Conservation (phyloP, 2,888 invertebrate genomes). For the Eupithecia exiguata region DNA sequence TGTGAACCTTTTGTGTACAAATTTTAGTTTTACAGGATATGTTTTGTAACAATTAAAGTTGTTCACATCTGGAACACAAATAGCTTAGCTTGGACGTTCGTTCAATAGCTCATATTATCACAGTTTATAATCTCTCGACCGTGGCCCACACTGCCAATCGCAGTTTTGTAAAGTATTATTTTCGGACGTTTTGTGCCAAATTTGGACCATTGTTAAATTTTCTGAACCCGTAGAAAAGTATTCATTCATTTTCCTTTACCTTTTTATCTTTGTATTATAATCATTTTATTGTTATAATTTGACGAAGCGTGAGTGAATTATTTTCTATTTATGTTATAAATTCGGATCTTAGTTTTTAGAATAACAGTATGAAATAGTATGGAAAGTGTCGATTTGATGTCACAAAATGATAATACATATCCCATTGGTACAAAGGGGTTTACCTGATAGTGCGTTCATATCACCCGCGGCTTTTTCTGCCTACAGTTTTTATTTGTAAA, state of each 20-base stretch:
- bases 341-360: conserved; percentile 21
- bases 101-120: conserved; percentile 33
- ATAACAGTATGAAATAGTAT: conserved; percentile 15
- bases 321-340: conserved; percentile 35
- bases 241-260: conserved; percentile 47
- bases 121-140: conserved; percentile 22
- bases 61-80: conserved; percentile 30
- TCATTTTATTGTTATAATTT: conserved; percentile 47
- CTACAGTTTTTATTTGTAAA: conserved; percentile 68
- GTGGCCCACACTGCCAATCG: conserved; percentile 21
- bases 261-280: conserved; percentile 50
- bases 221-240: conserved; percentile 58
- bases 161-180: conserved; percentile 67
- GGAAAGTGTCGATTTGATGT: conserved; percentile 47
- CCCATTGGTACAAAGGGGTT: conserved; percentile 74
- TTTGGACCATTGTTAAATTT: conserved; percentile 69
- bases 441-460: conserved; percentile 60
- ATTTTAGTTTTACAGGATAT: conserved; percentile 25
- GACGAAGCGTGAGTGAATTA: conserved; percentile 61
- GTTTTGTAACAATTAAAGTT: conserved; percentile 18
- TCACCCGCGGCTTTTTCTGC: conserved; percentile 67
- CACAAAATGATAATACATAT: conserved; percentile 65
- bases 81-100: conserved; percentile 35
- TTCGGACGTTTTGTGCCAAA: conserved; percentile 76
- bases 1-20: conserved; percentile 50